Conservation (phyloP, 2,888 invertebrate species). For the Lasioglossum vierecki region DNA sequence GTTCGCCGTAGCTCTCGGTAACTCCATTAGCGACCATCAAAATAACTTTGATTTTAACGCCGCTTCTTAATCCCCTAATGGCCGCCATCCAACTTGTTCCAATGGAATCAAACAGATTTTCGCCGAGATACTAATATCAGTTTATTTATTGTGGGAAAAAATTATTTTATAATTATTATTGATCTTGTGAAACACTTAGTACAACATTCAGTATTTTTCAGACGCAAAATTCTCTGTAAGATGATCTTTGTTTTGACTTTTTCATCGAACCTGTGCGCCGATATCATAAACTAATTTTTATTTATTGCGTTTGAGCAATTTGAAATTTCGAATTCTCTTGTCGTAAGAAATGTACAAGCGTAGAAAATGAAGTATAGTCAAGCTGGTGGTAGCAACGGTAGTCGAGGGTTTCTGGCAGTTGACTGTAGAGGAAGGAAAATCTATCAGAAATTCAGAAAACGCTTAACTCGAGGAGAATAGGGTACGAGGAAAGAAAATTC, state of each 20-base stretch:
- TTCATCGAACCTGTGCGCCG: too few species aligned
- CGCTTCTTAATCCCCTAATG: slow-evolving; percentile 29
- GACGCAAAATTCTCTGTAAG: too few species aligned
- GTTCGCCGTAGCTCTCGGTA: slow-evolving; percentile 27
- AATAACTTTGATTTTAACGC: slow-evolving; percentile 53
- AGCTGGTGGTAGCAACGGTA: neutral
- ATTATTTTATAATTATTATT: too few species aligned
- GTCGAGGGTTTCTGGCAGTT: neutral
- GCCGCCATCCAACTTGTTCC: neutral
- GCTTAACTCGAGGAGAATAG: neutral
- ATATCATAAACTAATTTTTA: neutral
- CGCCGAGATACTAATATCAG: neutral
- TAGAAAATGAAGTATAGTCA: neutral
- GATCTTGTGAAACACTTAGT: too few species aligned
- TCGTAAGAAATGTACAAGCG: neutral
- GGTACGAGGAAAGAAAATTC: neutral
- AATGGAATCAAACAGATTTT: neutral
- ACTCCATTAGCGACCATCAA: slow-evolving; percentile 53
- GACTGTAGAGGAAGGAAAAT: neutral
- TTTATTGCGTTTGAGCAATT: neutral
- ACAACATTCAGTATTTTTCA: too few species aligned
- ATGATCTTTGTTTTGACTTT: too few species aligned
- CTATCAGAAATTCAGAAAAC: neutral
- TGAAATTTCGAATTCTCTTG: neutral
- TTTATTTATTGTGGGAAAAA: neutral